Conservation (phyloP, 2,113 vertebrate species). For the Petaurus breviceps region DNA sequence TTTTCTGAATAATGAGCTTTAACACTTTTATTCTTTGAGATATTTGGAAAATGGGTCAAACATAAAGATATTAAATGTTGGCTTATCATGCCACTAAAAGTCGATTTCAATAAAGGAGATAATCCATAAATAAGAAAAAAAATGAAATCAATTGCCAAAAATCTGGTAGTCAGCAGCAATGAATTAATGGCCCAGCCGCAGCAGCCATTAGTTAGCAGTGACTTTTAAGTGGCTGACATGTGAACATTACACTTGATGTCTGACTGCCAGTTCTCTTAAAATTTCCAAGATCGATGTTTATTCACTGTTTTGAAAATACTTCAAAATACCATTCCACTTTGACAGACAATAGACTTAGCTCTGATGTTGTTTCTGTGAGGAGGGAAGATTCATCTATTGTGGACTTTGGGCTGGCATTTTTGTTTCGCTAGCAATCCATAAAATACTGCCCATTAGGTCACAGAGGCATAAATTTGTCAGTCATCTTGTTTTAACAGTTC, state of each 20-base stretch:
- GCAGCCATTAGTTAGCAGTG: neutral
- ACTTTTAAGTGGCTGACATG: neutral
- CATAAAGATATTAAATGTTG: neutral
- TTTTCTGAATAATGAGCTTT: conserved; percentile 42
- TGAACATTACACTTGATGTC: neutral
- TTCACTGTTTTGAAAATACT: conserved; percentile 29
- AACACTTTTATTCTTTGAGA: conserved; percentile 15
- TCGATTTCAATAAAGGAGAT: neutral
- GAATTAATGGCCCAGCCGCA: neutral
- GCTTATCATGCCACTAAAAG: neutral
- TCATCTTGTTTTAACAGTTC: conserved; percentile 50
- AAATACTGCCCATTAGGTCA: neutral
- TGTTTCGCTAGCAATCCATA: neutral
- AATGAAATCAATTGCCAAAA: conserved; percentile 3
- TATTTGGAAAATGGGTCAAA: neutral
- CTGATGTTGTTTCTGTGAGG: neutral
- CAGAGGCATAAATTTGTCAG: neutral
- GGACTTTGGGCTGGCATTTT: neutral
- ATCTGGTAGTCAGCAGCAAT: neutral
- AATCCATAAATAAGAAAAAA: conserved; percentile 32
- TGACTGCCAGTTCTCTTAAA: neutral
- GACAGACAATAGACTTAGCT: neutral
- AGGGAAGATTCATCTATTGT: neutral
- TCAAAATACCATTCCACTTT: conserved; percentile 31
- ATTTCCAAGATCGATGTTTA: neutral